phyloP scores from a whole-genome alignment of 2,797 vertebrate genomes.

The Notamacropus eugenii region DNA sequence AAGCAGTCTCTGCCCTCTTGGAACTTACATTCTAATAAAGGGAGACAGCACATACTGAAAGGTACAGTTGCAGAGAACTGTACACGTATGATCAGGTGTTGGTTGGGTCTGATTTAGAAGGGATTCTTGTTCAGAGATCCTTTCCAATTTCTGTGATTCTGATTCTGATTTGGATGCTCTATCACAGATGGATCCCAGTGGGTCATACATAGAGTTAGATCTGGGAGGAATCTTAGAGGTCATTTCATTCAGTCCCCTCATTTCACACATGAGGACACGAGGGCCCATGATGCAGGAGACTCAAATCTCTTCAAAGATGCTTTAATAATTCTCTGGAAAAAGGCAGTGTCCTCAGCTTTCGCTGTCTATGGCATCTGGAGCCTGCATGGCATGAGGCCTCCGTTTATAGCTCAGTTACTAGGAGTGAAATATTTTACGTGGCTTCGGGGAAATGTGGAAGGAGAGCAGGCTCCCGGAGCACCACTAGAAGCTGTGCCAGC shows the following conservation, averaged over 20 bases:
- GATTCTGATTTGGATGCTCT: neutral
- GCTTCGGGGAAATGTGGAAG: slow-evolving; percentile 69
- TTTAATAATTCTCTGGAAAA: slow-evolving; percentile 72
- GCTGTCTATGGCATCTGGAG: slow-evolving; percentile 50
- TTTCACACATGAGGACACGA: neutral
- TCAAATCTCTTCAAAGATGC: slow-evolving; percentile 65
- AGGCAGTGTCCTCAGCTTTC: slow-evolving; percentile 60
- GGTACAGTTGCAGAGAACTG: neutral
- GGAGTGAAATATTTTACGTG: slow-evolving; percentile 74
- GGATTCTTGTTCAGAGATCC: neutral
- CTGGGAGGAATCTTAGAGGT: neutral
- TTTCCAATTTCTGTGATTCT: neutral
- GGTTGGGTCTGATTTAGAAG: neutral
- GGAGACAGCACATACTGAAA: neutral
- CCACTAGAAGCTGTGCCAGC: slow-evolving; percentile 66
- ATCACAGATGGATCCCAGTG: neutral
- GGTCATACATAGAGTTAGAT: neutral
- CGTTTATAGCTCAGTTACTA: slow-evolving; percentile 72
- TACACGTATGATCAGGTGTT: neutral
- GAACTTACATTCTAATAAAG: neutral
- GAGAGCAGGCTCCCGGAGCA: slow-evolving; percentile 64
- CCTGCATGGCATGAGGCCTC: slow-evolving; percentile 52
- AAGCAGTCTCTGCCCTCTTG: neutral
- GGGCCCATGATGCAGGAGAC: slow-evolving; percentile 71
- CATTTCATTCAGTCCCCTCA: neutral